Percentiles rank a stretch among this genome's conserved stretches.
Evolutionary conservation across 2,113 vertebrate genomes (phyloP).

Genomic region (Phaethon lepturus): DNA sequence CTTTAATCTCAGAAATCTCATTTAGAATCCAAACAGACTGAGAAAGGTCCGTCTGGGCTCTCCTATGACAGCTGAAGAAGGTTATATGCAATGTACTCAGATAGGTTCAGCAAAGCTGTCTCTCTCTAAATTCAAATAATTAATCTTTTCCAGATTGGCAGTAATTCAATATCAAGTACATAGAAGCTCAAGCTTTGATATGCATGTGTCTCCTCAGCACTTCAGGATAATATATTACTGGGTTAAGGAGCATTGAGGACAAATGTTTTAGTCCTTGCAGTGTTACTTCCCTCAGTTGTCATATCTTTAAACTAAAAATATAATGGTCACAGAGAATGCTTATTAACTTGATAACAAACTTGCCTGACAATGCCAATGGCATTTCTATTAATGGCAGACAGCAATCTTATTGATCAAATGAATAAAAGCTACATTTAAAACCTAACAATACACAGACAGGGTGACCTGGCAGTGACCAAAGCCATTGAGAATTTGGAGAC

Average conservation of each 20-base stretch:
- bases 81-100: conserved; percentile 48
- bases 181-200: neutral
- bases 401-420: conserved; percentile 1
- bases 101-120: conserved; percentile 55
- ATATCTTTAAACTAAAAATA: conserved; percentile 33
- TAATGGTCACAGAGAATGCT: conserved; percentile 34
- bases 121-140: conserved; percentile 58
- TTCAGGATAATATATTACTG: conserved; percentile 51
- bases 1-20: conserved; percentile 30
- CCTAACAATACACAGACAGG: neutral
- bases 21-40: conserved; percentile 34
- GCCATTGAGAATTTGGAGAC: neutral
- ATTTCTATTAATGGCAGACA: conserved; percentile 41
- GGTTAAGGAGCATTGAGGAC: conserved; percentile 28
- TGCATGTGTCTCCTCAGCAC: conserved; percentile 6
- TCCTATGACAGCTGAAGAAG: conserved; percentile 61
- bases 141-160: conserved; percentile 66
- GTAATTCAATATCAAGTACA: conserved; percentile 57
- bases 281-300: neutral
- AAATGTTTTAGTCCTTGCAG: conserved; percentile 30
- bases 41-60: neutral
- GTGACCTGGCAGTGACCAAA: neutral
- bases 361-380: conserved; percentile 1
- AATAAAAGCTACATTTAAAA: conserved; percentile 31
- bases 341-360: conserved; percentile 19